Percentiles rank a stretch among this genome's conserved stretches.
phyloP scores from a whole-genome alignment of 2,113 vertebrate genomes.

The Myotis yumanensis region DNA sequence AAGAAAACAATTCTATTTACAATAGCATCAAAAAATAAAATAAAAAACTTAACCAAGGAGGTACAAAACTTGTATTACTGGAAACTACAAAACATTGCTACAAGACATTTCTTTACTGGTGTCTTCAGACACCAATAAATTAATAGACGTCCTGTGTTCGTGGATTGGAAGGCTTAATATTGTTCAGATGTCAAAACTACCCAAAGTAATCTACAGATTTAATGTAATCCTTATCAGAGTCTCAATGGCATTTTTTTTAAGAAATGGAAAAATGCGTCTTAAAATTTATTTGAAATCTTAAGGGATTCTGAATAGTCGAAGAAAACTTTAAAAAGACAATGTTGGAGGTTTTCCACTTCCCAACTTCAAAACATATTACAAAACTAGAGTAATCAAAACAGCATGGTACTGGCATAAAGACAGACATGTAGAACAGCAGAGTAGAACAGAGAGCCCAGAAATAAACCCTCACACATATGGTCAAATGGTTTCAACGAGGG shows the following conservation, averaged over 20 bases:
- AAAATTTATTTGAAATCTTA: background rate
- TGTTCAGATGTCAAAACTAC: background rate
- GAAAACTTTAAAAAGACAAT: background rate
- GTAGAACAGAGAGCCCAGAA: background rate
- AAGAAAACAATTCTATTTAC: background rate
- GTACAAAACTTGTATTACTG: background rate
- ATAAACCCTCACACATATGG: background rate
- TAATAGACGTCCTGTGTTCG: background rate
- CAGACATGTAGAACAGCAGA: no score
- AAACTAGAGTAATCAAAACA: background rate
- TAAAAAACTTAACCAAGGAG: background rate
- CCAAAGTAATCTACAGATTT: background rate
- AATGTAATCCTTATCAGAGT: background rate
- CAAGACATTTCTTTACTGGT: background rate
- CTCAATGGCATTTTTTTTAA: background rate
- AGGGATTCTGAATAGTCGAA: background rate
- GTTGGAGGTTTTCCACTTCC: background rate
- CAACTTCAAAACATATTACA: conserved; percentile 1
- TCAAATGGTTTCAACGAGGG: background rate
- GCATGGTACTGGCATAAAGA: background rate
- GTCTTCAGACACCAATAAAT: background rate
- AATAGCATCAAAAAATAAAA: background rate
- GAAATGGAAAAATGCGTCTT: conserved; percentile 1
- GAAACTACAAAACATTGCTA: background rate
- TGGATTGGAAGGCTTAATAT: background rate